Evolutionary conservation across 2,113 vertebrate genomes (phyloP).

Genomic region (Microtus pennsylvanicus): DNA sequence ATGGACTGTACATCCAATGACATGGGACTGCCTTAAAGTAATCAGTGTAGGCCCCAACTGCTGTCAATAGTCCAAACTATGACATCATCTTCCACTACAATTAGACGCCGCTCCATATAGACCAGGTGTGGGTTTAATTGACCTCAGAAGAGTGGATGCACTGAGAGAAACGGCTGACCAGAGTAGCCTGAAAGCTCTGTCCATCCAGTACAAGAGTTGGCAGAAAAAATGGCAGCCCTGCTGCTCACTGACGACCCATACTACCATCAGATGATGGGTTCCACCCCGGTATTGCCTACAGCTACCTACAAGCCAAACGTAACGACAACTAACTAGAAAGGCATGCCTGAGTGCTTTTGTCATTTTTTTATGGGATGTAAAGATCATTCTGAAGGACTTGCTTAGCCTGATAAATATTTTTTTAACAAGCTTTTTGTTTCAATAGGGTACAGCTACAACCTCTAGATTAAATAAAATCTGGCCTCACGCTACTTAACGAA

Average conservation of each 20-base stretch:
- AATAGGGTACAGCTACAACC: background rate
- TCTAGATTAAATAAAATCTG: slow-evolving; percentile 44
- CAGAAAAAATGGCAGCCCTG: background rate
- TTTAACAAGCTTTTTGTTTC: slow-evolving; percentile 38
- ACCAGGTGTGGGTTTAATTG: background rate
- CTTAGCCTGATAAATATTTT: slow-evolving; percentile 40
- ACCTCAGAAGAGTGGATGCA: background rate
- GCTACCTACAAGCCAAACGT: background rate
- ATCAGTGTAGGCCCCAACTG: background rate
- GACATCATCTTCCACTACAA: background rate
- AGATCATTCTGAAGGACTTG: slow-evolving; percentile 16
- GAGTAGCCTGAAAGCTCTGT: background rate
- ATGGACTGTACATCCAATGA: background rate
- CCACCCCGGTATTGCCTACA: background rate
- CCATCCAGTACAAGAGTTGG: background rate
- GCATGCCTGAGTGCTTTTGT: background rate
- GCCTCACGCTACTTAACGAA: background rate
- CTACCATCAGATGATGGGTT: background rate
- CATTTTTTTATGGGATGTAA: background rate
- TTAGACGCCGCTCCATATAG: background rate
- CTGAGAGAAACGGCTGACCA: background rate
- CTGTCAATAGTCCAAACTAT: background rate
- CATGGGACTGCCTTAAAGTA: background rate
- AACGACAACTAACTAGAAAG: slow-evolving; percentile 43
- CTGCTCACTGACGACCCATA: background rate